Evolutionary conservation across 2,888 invertebrate genomes (phyloP).

Genomic region (Amphipyra tragopoginis): DNA sequence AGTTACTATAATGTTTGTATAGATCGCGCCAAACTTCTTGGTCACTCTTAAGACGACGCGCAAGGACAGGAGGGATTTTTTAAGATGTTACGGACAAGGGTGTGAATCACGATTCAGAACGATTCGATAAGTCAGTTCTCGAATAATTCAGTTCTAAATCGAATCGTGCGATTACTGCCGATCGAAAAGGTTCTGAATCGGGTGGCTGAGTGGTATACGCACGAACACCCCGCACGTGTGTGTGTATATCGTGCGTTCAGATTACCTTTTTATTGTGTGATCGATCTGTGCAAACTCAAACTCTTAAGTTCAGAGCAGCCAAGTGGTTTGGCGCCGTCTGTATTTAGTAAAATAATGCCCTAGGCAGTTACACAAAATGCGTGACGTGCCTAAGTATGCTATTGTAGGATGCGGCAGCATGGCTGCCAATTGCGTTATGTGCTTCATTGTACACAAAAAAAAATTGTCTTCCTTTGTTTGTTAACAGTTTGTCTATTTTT

Average conservation of each 20-base stretch:
- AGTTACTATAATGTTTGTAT: slow-evolving; percentile 2
- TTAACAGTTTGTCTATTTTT: slow-evolving; percentile 3
- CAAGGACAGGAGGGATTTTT: too few relatives aligned
- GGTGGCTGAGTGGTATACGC: too few relatives aligned
- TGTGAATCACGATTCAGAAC: too few relatives aligned
- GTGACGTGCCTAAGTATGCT: slow-evolving; percentile 1
- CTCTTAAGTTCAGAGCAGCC: not conserved
- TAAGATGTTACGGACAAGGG: too few relatives aligned
- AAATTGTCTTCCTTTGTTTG: slow-evolving; percentile 8
- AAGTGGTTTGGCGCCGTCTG: slow-evolving; percentile 8
- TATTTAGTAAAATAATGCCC: slow-evolving; percentile 17
- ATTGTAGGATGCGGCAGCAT: not conserved
- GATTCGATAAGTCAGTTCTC: too few relatives aligned
- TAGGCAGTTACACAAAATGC: not conserved
- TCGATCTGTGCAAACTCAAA: not conserved
- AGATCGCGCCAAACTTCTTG: slow-evolving; percentile 8
- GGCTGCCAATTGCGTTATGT: slow-evolving; percentile 16
- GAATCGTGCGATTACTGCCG: too few relatives aligned
- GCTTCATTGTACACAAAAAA: slow-evolving; percentile 18
- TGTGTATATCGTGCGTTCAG: not conserved
- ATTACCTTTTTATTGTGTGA: not conserved
- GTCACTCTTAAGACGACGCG: not conserved
- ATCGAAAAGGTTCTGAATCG: too few relatives aligned
- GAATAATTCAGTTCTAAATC: too few relatives aligned
- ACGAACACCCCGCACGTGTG: too few relatives aligned